Evolutionary conservation across 2,113 vertebrate species (phyloP).

Genomic region (Rhea pennata): DNA sequence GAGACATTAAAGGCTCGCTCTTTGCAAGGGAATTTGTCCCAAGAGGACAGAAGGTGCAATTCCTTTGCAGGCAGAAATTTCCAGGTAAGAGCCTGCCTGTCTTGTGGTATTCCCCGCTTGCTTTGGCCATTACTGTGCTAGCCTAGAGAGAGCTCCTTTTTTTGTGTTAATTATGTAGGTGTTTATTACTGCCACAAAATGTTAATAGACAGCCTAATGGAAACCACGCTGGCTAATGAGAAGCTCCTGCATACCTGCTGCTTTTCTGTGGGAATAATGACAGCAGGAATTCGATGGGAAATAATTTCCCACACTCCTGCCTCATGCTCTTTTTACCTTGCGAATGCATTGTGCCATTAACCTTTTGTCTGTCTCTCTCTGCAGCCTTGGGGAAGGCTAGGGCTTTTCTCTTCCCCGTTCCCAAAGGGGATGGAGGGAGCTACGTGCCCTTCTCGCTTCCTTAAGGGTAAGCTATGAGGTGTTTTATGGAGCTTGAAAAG

Average conservation of each 20-base stretch:
- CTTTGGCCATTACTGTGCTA: neutral
- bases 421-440: neutral
- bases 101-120: neutral
- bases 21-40: neutral
- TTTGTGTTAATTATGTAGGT: constrained; percentile 48
- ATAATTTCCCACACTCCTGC: neutral
- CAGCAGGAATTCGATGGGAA: constrained; percentile 19
- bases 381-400: neutral
- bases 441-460: constrained; percentile 6
- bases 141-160: neutral
- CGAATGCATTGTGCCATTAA: constrained; percentile 24
- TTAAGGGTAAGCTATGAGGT: constrained; percentile 38
- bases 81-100: neutral
- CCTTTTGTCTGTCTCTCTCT: constrained; percentile 26
- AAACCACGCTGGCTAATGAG: constrained; percentile 62
- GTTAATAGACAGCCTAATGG: constrained; percentile 55
- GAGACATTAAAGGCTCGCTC: neutral
- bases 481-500: constrained; percentile 55
- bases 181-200: constrained; percentile 58
- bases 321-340: neutral
- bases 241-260: constrained; percentile 39
- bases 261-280: constrained; percentile 31
- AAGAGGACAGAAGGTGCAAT: neutral
- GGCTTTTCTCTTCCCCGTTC: neutral
- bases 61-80: neutral